Evolutionary conservation across 2,888 invertebrate species (phyloP), one percentile per base, ranked within the genome.

Genomic region (Amphimallon solstitiale): DNA sequence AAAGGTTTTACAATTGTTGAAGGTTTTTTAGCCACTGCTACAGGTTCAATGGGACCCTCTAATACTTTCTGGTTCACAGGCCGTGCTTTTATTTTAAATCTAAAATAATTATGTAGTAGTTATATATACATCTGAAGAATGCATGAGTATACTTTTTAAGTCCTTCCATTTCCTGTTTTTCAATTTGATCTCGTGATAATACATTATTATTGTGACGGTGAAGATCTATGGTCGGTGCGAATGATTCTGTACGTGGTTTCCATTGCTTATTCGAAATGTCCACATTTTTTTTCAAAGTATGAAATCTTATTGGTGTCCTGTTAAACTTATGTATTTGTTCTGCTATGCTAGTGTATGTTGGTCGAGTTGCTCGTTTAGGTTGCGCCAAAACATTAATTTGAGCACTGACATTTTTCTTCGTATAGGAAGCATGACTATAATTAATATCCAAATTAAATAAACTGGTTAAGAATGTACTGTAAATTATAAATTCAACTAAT

Each of bases 21-120:
- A 0, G 86, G 85, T 72, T 88, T 90, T 62, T 82, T 87, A 0
- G 80, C 76, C 0, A 86, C 81, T 48, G 84, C 83, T 2, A 85
- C 85, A n/a, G 85, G 82, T 65, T 72, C 60, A 2, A 84, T 76
- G 0, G 85, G 82, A 1, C 85, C 86, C 68, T 84, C 82, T 35
- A 90, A 79, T 2, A 90, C 85, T 67, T 85, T 86, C 71, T 84
- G 85, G 59, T 87, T 89, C 51, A 91, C 80, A 1, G 90, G 90
- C 64, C 88, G 84, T 0, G 91, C 89, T 79, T 89, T 90, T 23
- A 91, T 87, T 79, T 88, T 87, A 75, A 86, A 78, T 70, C 86
- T 86, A 73, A 78, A 77, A 66, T 69, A 40, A n/a, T n/a, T n/a
- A n/a, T n/a, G n/a, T n/a, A n/a, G n/a, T n/a, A 65, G 51, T 62